phyloP scores from a whole-genome alignment of 2,113 vertebrate genomes.

The Uria lomvia region DNA sequence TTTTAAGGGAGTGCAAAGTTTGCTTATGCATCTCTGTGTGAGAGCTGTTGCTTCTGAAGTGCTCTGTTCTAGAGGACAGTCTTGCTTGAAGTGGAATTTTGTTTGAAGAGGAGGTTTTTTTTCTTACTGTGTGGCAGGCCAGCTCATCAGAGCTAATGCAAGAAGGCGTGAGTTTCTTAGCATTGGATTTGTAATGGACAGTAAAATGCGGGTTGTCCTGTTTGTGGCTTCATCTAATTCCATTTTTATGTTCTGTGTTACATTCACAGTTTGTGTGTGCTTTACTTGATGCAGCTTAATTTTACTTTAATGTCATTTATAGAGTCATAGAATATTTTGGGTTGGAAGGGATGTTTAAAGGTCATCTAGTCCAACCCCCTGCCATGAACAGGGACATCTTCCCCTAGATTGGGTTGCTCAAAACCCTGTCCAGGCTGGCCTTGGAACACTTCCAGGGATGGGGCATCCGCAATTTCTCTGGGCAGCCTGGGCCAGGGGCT shows the following conservation, averaged over 20 bases:
- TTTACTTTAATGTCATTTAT: not conserved
- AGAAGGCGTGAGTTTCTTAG: not conserved
- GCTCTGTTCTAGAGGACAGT: not conserved
- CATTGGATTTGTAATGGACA: not conserved
- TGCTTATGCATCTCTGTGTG: not conserved
- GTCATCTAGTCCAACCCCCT: not conserved
- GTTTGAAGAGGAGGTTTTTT: not conserved
- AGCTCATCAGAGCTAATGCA: not conserved
- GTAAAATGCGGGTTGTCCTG: not conserved
- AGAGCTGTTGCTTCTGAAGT: not conserved
- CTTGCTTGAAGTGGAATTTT: not conserved
- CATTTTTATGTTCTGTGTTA: not conserved
- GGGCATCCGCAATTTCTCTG: not conserved
- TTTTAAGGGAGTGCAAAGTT: not conserved
- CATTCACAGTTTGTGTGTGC: not conserved
- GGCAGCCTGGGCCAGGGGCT: not conserved
- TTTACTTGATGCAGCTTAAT: not conserved
- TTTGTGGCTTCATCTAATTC: not conserved
- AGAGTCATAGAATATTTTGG: not conserved
- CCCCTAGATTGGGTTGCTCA: too few relatives aligned
- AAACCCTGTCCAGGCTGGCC: not conserved
- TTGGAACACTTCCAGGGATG: too few relatives aligned
- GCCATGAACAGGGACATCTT: not conserved
- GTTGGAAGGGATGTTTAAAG: not conserved
- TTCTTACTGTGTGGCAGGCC: not conserved